A percentile compares a stretch with the other conserved stretches of the same genome.
Evolutionary conservation across 2,797 vertebrate genomes (phyloP).

Genomic region (Pantherophis vulpinus): DNA sequence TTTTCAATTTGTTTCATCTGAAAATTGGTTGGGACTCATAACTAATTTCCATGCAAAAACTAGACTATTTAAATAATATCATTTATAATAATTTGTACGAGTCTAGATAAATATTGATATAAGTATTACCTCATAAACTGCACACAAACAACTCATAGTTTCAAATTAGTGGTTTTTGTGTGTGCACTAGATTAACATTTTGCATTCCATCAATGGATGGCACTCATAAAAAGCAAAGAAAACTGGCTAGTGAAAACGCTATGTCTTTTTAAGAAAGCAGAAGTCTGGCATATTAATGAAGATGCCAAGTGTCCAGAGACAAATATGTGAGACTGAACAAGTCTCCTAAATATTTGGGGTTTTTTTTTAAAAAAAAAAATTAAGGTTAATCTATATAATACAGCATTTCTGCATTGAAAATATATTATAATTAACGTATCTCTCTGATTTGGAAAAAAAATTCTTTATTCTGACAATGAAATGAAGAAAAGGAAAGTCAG

Average conservation of each 20-base stretch:
- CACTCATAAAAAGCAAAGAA: not conserved
- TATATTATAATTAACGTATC: not conserved
- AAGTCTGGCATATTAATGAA: not conserved
- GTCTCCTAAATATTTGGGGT: not conserved
- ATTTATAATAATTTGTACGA: conserved; percentile 20
- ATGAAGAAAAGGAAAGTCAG: not conserved
- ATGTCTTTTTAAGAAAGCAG: not conserved
- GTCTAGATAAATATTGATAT: conserved; percentile 1
- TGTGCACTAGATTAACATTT: not conserved
- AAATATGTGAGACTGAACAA: not conserved
- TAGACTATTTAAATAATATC: conserved; percentile 1
- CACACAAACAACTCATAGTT: not conserved
- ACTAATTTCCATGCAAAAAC: not conserved
- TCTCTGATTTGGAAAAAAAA: not conserved
- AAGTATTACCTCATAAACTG: conserved; percentile 16
- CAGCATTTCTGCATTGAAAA: not conserved
- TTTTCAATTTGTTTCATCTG: not conserved
- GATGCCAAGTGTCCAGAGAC: not conserved
- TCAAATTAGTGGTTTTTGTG: not conserved
- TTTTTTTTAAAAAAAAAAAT: not conserved
- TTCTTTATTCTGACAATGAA: not conserved
- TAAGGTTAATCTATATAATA: not conserved
- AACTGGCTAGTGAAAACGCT: not conserved
- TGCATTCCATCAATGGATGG: not conserved
- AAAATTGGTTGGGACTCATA: not conserved